phyloP scores from a whole-genome alignment of 2,113 vertebrate species.

The Bubo scandiacus region DNA sequence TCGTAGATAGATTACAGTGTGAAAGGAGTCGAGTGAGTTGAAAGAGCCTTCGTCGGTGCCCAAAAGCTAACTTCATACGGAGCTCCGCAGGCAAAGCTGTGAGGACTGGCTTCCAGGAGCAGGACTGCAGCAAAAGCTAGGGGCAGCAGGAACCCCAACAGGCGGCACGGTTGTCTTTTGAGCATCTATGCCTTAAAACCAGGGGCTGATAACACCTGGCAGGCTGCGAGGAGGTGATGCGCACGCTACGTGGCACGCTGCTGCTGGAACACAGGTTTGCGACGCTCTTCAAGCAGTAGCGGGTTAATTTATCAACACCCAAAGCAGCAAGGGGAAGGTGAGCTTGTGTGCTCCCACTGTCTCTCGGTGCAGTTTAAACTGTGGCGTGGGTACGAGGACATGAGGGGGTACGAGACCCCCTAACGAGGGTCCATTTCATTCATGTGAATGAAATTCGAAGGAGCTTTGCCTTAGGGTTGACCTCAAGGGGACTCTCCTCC shows the following conservation, averaged over 20 bases:
- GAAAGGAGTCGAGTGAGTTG: background rate
- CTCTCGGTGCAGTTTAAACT: background rate
- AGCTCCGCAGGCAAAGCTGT: background rate
- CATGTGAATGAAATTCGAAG: background rate
- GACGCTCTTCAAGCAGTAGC: background rate
- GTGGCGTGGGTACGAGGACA: background rate
- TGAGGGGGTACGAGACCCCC: too few species aligned
- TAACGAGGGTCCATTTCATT: background rate
- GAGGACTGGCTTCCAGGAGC: background rate
- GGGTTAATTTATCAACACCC: background rate
- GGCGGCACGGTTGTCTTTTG: background rate
- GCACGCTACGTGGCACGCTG: fast-evolving
- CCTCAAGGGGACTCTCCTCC: background rate
- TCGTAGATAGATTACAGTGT: background rate
- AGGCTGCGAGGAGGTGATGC: background rate
- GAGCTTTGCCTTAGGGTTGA: background rate
- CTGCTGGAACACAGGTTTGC: background rate
- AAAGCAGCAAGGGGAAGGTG: background rate
- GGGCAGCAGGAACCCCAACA: background rate
- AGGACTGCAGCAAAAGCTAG: background rate
- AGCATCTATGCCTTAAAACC: background rate
- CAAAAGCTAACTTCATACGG: background rate
- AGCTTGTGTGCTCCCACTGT: fast-evolving
- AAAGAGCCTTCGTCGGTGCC: background rate
- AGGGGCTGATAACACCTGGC: background rate